A percentile compares a stretch with the other conserved stretches of the same genome.
phyloP scores from a whole-genome alignment of 2,797 vertebrate species.

The Periparus ater region DNA sequence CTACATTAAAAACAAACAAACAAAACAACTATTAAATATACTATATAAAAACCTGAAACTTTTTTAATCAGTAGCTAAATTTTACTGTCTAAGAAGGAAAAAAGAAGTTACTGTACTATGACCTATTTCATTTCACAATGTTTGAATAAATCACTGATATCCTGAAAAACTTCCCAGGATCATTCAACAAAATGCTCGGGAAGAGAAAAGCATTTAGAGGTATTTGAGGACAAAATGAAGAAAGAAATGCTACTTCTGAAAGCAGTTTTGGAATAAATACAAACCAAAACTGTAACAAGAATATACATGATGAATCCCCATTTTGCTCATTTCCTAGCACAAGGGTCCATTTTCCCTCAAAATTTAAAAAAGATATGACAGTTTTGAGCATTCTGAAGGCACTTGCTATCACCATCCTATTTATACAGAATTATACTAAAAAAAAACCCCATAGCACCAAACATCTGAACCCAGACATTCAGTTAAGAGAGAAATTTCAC shows the following conservation, averaged over 20 bases:
- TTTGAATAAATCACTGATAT: background rate
- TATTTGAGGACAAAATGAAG: background rate
- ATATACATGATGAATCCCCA: background rate
- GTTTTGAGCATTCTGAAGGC: background rate
- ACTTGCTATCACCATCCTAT: background rate
- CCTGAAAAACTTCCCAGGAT: background rate
- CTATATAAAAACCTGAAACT: fast-evolving
- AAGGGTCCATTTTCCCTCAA: background rate
- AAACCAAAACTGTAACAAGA: background rate
- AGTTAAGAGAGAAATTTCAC: background rate
- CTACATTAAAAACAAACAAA: background rate
- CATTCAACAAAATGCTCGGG: background rate
- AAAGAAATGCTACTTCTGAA: background rate
- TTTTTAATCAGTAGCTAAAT: background rate
- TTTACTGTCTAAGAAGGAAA: background rate
- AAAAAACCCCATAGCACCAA: background rate
- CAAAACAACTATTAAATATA: background rate
- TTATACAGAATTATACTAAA: background rate
- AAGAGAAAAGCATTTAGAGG: background rate
- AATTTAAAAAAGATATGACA: background rate
- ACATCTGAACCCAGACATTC: background rate
- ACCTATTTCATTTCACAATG: background rate
- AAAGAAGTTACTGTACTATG: background rate
- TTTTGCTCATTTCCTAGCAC: background rate
- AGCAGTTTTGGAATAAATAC: background rate